Evolutionary conservation across 2,113 vertebrate genomes (phyloP), one percentile per base, ranked within the genome.

Genomic region (Strix aluco): DNA sequence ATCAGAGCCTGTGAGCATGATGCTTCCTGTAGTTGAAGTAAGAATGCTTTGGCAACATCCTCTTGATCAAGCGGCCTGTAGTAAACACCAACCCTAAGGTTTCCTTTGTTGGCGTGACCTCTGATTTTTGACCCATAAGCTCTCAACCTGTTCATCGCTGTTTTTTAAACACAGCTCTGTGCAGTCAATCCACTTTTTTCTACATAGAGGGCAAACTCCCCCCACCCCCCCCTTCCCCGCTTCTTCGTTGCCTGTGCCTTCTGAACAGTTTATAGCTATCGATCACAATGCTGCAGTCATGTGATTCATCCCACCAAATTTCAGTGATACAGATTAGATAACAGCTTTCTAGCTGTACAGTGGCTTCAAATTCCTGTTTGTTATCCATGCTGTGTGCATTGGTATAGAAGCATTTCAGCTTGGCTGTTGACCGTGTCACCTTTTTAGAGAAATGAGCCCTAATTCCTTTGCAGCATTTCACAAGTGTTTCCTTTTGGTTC

Each of bases 211-310:
- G 17, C 23, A 63, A n/a, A 16, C 38, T 9, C 21, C 29, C 13
- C 17, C 44, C 44, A 7, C 15, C 7, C 44, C 8, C 9, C 2
- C 10, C 4, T 3, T 1, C 0, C 3, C 9, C n/a, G 36, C 4
- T 9, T 62, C 27, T 81, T 73, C 16, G 14, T 55, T 91, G 36
- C 23, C 29, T 51, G 10, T 51, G 13, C 14, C 46, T 66, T 91
- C 52, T 70, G 55, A 67, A 27, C 38, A 70, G 36, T 49, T 71
- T 44, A 27, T 34, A 54, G 52, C 23, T 15, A 13, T 19, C 1
- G 4, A 54, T 13, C 61, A 36, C 47, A 70, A 51, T 61, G 46
- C 13, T 73, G 18, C 42, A 20, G 46, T 38, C 4, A 1, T 13
- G 15, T 32, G 27, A 40, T 75, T 91, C 47, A 40, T 65, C 23